Conservation (phyloP, 2,797 vertebrate genomes). For the Ctenopoma kingsleyae region DNA sequence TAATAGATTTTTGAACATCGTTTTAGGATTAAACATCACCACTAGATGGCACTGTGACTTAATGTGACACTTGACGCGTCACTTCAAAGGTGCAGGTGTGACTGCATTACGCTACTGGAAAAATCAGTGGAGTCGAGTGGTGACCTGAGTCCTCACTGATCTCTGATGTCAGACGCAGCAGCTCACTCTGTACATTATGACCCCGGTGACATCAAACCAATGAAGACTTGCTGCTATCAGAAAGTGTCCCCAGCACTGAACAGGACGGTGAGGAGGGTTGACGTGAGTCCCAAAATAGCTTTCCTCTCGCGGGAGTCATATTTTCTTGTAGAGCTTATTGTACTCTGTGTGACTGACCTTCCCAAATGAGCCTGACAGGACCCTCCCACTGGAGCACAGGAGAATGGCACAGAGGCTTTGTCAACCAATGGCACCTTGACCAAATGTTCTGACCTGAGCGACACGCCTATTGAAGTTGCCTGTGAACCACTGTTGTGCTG, state of each 20-base stretch:
- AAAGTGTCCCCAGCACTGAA: slow-evolving; percentile 26
- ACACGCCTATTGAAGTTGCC: slow-evolving; percentile 37
- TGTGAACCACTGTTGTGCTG: slow-evolving; percentile 20
- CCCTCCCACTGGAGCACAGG: slow-evolving; percentile 51
- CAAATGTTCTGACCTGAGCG: slow-evolving; percentile 60
- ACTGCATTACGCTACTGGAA: slow-evolving; percentile 27
- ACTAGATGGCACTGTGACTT: slow-evolving; percentile 62
- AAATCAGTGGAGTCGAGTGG: slow-evolving; percentile 32
- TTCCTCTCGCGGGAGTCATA: slow-evolving; percentile 64
- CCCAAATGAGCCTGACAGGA: slow-evolving; percentile 72
- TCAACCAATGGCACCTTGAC: slow-evolving; percentile 73
- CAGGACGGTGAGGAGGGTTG: background rate
- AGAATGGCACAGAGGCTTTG: slow-evolving; percentile 47
- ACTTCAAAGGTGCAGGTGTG: slow-evolving; percentile 24
- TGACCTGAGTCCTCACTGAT: slow-evolving; percentile 59
- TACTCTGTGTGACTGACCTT: slow-evolving; percentile 70
- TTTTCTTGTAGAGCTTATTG: slow-evolving; percentile 65
- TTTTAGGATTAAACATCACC: slow-evolving; percentile 12
- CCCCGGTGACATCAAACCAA: slow-evolving; percentile 33
- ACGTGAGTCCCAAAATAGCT: slow-evolving; percentile 67
- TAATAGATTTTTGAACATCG: background rate
- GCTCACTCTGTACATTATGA: slow-evolving; percentile 46
- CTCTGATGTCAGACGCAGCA: slow-evolving; percentile 50
- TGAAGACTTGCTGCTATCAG: slow-evolving; percentile 42
- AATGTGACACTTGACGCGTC: background rate